Evolutionary conservation across 92 coral and sea anemone genomes (phyloP), one percentile per base, ranked within the genome.

Genomic region (Muricea muricata): DNA sequence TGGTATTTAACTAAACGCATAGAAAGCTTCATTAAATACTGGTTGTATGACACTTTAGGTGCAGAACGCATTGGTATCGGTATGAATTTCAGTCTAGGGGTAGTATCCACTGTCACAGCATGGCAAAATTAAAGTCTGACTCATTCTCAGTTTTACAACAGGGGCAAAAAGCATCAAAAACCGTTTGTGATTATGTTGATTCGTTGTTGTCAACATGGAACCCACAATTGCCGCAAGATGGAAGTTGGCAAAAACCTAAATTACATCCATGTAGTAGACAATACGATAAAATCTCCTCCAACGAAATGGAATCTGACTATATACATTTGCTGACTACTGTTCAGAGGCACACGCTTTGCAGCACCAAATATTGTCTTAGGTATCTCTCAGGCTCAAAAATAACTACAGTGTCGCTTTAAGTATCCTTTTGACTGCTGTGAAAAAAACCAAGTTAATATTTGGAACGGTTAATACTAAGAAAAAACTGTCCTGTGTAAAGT

Each of bases 351-450:
- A 9, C 41, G 17, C 18, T 6, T 13, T 50, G 58, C 17, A 50
- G 58, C 58, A 50, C 58, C 18, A 50, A 2, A 20, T 50, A 50
- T 50, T 50, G 58, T 10, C 58, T 50, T 50, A 2, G 23, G 13
- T 20, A 20, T 50, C 7, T 6, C 31, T 12, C 3, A 63, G 24
- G 70, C 4, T 63, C 6, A 3, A 24, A 31, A 31, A 25, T 4
- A 25, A 2, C 70, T 24, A n/a, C 14, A 39, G 28, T 84, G 89
- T 47, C 79, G 92, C 47, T 89, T 89, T 31, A 72, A 89, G 24
- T 84, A 84, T 73, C 92, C 89, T 24, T 79, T 56, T 89, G 92
- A 89, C 12, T 67, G 65, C 82, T 77, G 86, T 84, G 6, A 32
- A 31, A 1, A 71, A 84, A 23, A 89, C 91, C 35, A 77, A 69